Evolutionary conservation across 2,797 vertebrate genomes (phyloP).

Genomic region (Oreochromis grahami): DNA sequence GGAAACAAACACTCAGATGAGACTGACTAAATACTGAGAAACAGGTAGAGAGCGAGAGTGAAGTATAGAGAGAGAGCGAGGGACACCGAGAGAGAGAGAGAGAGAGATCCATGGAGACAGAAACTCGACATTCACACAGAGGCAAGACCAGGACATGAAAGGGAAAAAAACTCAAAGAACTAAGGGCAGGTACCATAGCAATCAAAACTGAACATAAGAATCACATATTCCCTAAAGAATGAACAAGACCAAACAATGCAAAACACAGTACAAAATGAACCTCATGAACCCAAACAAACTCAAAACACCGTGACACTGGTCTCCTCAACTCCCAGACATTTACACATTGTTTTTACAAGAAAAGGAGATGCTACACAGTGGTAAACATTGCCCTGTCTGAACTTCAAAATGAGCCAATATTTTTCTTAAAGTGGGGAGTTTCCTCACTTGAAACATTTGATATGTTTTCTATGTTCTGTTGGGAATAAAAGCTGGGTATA

Average conservation of each 20-base stretch:
- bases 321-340: background rate
- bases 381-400: background rate
- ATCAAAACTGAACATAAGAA: background rate
- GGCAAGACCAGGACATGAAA: background rate
- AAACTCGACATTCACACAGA: background rate
- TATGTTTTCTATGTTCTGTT: background rate
- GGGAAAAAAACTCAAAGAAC: background rate
- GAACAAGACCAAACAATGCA: background rate
- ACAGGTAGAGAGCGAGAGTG: background rate
- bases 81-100: no score
- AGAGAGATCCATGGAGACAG: background rate
- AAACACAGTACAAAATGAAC: background rate
- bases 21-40: background rate
- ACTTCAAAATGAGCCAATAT: background rate
- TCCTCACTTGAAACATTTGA: background rate
- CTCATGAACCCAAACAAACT: background rate
- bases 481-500: background rate
- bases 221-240: background rate
- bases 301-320: background rate
- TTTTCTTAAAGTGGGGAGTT: background rate
- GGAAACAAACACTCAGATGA: background rate
- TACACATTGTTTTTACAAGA: background rate
- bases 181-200: background rate
- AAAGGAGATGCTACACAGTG: background rate
- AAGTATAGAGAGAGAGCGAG: background rate